A percentile compares a stretch with the other conserved stretches of the same genome.
Conservation (phyloP, 2,113 vertebrate genomes). For the Xenus cinereus region DNA sequence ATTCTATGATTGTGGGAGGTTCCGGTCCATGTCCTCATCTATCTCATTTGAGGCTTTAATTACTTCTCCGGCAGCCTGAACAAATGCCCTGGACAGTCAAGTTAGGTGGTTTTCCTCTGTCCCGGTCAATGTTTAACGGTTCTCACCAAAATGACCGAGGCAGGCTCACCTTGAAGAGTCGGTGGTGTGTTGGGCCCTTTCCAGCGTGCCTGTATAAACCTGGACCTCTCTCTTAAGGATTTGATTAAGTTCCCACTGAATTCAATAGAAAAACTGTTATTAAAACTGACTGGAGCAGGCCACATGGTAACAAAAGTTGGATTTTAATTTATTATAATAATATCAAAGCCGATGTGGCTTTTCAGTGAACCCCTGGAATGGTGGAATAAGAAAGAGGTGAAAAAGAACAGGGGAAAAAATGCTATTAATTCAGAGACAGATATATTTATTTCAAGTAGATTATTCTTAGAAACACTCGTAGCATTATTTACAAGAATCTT, state of each 20-base stretch:
- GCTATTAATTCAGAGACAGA: slow-evolving; percentile 36
- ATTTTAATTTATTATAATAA: slow-evolving; percentile 36
- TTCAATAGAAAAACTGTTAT: not conserved
- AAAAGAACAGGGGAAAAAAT: slow-evolving; percentile 9
- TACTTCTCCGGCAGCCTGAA: not conserved
- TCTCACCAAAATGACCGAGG: not conserved
- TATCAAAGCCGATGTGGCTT: slow-evolving; percentile 13
- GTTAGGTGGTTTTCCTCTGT: not conserved
- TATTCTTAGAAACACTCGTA: slow-evolving; percentile 61
- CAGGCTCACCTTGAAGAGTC: not conserved
- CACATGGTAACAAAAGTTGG: not conserved
- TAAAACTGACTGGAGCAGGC: not conserved
- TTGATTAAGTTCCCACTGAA: not conserved
- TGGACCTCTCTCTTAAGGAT: not conserved
- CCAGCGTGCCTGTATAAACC: not conserved
- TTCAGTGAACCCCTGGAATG: slow-evolving; percentile 4
- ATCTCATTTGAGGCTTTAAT: not conserved
- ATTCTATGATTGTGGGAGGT: not conserved
- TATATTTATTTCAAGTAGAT: slow-evolving; percentile 57
- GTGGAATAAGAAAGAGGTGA: slow-evolving; percentile 10
- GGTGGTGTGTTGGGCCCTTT: not conserved
- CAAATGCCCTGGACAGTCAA: not conserved
- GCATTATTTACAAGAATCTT: slow-evolving; percentile 69
- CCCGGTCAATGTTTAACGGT: not conserved
- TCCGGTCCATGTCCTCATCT: not conserved